These are phyloP conservation scores for Platycheirus albimanus DNA, from an alignment of 2,888 invertebrate species.

Conservation along the genomic window DNA sequence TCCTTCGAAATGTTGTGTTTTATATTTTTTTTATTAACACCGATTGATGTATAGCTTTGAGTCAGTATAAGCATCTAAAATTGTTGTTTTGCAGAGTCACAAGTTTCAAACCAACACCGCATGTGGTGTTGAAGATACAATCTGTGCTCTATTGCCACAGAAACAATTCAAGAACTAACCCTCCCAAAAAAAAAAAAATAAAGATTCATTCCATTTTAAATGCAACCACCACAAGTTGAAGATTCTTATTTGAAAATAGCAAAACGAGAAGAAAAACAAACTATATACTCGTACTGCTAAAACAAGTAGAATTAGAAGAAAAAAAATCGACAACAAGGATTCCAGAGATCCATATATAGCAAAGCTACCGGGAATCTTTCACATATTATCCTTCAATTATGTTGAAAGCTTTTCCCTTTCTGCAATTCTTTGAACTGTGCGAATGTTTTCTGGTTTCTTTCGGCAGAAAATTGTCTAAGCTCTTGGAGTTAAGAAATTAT, in stretches of 20 bases:
- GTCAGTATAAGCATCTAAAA: no score
- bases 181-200: neutral
- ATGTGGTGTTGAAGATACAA: conserved; percentile 8
- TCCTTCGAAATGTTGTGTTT: neutral
- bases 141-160: conserved; percentile 9
- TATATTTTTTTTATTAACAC: neutral
- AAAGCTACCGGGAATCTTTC: conserved; percentile 35
- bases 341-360: conserved; percentile 20
- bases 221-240: conserved; percentile 25
- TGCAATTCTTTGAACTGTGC: conserved; percentile 5
- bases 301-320: conserved; percentile 56
- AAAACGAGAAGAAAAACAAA: conserved; percentile 17
- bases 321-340: neutral
- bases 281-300: no score
- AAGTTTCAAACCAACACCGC: conserved; percentile 4
- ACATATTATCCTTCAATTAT: conserved; percentile 64
- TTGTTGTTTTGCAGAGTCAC: neutral
- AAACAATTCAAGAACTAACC: conserved; percentile 24
- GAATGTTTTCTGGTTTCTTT: conserved; percentile 15
- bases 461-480: conserved; percentile 21
- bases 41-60: neutral
- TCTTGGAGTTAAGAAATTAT: conserved; percentile 45
- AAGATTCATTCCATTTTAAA: conserved; percentile 22
- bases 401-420: conserved; percentile 53
- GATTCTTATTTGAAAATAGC: neutral